Evolutionary conservation across 2,113 vertebrate species (phyloP).

Genomic region (Salvelinus sp.): DNA sequence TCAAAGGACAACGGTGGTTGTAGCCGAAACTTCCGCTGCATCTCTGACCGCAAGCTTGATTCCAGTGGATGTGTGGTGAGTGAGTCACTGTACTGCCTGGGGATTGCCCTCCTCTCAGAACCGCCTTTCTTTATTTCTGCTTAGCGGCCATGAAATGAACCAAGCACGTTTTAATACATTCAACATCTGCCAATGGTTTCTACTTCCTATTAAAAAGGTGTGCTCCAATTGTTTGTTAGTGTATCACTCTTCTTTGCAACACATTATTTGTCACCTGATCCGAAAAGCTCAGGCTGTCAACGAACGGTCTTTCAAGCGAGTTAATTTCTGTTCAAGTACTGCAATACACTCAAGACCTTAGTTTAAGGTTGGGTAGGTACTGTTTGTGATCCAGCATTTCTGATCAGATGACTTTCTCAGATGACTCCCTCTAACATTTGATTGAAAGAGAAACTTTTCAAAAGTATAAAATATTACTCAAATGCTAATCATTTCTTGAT

Average conservation of each 20-base stretch:
- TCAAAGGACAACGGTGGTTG: slow-evolving; percentile 95
- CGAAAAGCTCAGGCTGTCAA: slow-evolving; percentile 7
- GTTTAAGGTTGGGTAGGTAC: background rate
- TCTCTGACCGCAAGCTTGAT: slow-evolving; percentile 94
- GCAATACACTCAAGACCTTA: background rate
- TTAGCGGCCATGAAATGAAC: slow-evolving; percentile 65
- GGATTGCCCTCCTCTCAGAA: background rate
- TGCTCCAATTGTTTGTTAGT: slow-evolving; percentile 16
- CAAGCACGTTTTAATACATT: slow-evolving; percentile 58
- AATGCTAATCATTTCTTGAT: too few species aligned
- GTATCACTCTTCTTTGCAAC: slow-evolving; percentile 25
- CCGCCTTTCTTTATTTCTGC: slow-evolving; percentile 27
- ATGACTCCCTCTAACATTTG: too few species aligned
- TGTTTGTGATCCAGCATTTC: background rate
- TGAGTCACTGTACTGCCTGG: slow-evolving; percentile 33
- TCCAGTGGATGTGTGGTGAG: slow-evolving; percentile 94
- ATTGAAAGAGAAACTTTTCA: too few species aligned
- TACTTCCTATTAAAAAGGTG: background rate
- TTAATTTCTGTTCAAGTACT: slow-evolving; percentile 6
- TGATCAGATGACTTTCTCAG: background rate
- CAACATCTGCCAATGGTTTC: slow-evolving; percentile 60
- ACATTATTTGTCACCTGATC: background rate
- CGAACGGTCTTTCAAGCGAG: slow-evolving; percentile 19
- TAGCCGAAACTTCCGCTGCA: slow-evolving; percentile 97
- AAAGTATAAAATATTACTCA: too few species aligned